Percentiles rank a stretch among this genome's conserved stretches.
Conservation (phyloP, 2,888 invertebrate species). For the Abscondita cerata region DNA sequence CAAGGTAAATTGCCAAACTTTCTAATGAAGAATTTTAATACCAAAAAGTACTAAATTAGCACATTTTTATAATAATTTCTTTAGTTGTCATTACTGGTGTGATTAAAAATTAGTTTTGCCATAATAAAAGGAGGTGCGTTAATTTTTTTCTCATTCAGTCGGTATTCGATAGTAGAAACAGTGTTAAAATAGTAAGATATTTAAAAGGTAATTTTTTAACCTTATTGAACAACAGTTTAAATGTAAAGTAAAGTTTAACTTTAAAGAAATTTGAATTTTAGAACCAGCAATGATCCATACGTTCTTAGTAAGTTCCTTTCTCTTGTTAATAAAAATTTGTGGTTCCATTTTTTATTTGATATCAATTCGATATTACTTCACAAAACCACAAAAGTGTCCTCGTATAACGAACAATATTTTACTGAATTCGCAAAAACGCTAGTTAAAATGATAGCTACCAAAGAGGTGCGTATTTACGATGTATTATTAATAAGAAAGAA, state of each 20-base stretch:
- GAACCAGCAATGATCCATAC: too few species aligned
- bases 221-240: too few species aligned
- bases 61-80: neutral
- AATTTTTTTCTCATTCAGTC: neutral
- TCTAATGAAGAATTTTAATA: neutral
- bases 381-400: slow-evolving; percentile 10
- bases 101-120: neutral
- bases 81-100: neutral
- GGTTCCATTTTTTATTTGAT: slow-evolving; percentile 4
- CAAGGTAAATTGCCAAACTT: neutral
- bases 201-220: too few species aligned
- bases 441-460: slow-evolving; percentile 73
- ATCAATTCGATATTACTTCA: slow-evolving; percentile 10
- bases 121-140: neutral
- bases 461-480: slow-evolving; percentile 67
- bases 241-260: too few species aligned
- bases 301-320: too few species aligned
- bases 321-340: too few species aligned
- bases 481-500: neutral
- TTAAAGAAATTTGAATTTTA: too few species aligned
- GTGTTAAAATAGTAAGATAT: too few species aligned
- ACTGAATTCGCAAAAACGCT: slow-evolving; percentile 48
- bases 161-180: too few species aligned
- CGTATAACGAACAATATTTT: slow-evolving; percentile 18
- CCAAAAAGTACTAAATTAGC: neutral